Percentiles rank a stretch among this genome's conserved stretches.
These are phyloP conservation scores for Tiliacea aurago DNA, from an alignment of 2,888 invertebrate species.

Conservation along the genomic window DNA sequence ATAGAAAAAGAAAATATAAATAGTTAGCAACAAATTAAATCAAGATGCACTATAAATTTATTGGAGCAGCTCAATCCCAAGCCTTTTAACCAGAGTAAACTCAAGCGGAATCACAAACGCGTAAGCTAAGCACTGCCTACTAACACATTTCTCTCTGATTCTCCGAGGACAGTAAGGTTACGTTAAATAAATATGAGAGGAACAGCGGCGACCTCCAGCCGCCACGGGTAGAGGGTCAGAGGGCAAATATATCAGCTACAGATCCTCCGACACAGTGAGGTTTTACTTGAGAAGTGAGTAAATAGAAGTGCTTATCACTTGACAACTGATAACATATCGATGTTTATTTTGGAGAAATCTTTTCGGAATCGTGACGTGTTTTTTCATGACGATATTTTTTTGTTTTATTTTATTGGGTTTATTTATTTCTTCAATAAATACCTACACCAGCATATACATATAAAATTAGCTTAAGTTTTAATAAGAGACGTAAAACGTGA, in stretches of 20 bases:
- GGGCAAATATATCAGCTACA: conserved; percentile 42
- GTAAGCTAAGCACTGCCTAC: conserved; percentile 6
- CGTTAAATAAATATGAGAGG: conserved; percentile 50
- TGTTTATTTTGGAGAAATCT: conserved; percentile 15
- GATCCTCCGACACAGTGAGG: conserved; percentile 19
- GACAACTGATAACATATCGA: conserved; percentile 19
- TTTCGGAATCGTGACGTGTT: not conserved
- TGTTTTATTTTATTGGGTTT: not conserved
- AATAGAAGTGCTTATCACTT: conserved; percentile 36
- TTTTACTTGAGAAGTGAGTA: conserved; percentile 3
- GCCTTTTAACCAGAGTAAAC: not conserved
- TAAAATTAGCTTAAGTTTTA: too few relatives aligned
- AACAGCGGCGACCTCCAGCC: conserved; percentile 20
- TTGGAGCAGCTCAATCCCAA: too few relatives aligned
- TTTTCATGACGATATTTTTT: not conserved
- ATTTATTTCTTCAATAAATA: too few relatives aligned
- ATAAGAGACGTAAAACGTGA: not conserved
- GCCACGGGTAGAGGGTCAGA: conserved; percentile 12
- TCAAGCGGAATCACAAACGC: conserved; percentile 25
- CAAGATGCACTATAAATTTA: too few relatives aligned
- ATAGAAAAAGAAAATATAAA: too few relatives aligned
- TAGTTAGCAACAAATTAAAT: too few relatives aligned
- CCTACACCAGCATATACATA: too few relatives aligned
- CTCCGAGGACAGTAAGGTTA: conserved; percentile 22
- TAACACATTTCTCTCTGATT: conserved; percentile 8